These are phyloP conservation scores for Eupeodes latifasciatus DNA, from an alignment of 2,888 invertebrate genomes.

Conservation along the genomic window DNA sequence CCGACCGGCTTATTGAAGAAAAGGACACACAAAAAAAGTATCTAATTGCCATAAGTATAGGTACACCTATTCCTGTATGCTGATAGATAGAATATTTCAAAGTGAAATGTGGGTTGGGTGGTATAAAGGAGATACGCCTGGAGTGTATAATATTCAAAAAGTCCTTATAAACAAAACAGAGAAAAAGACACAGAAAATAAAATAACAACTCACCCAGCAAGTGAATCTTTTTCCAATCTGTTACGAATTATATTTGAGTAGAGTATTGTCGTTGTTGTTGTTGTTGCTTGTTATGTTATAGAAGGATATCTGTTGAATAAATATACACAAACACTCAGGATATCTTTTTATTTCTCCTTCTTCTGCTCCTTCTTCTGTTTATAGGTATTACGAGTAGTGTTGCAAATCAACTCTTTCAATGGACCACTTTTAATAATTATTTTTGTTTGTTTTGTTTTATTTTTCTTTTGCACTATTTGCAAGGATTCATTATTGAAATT, in stretches of 20 bases:
- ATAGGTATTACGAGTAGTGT: conserved; percentile 29
- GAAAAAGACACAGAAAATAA: not conserved
- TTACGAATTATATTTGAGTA: conserved; percentile 19
- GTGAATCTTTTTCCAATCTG: conserved; percentile 52
- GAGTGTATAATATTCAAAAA: conserved; percentile 6
- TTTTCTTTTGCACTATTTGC: conserved; percentile 17
- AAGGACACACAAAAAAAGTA: not conserved
- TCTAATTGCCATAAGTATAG: conserved; percentile 10
- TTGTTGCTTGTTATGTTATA: not conserved
- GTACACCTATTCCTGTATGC: not conserved
- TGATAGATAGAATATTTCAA: not conserved
- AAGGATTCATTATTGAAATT: conserved; percentile 71
- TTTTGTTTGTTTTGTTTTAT: conserved; percentile 34
- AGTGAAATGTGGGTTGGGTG: conserved; percentile 3
- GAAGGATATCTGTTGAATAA: conserved; percentile 59
- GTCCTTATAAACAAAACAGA: conserved; percentile 13
- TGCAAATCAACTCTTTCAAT: conserved; percentile 68
- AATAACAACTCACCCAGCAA: conserved; percentile 56
- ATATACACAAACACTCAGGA: conserved; percentile 7
- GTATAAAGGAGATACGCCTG: not conserved
- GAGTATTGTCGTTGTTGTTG: conserved; percentile 27
- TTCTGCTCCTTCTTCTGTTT: not conserved
- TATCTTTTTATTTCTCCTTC: not conserved
- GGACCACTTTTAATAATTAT: conserved; percentile 71
- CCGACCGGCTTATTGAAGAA: conserved; percentile 13